Conservation (phyloP, 2,888 invertebrate species). For the Tanytarsus gracilentus region DNA sequence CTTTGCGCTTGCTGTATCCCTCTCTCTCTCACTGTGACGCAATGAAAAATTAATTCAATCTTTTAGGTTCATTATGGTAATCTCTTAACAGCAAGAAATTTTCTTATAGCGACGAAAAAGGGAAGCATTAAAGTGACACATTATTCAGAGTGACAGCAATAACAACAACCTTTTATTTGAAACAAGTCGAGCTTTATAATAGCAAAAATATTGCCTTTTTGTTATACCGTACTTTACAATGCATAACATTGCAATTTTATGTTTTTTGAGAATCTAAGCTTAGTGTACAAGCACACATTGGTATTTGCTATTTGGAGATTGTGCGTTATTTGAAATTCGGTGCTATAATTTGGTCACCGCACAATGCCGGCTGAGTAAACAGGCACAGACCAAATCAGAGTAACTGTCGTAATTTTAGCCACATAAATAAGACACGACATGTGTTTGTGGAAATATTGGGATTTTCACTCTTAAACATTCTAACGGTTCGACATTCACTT, state of each 20-base stretch:
- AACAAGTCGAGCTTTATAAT: too few relatives aligned
- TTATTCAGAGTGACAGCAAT: constrained; percentile 22
- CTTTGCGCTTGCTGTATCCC: too few relatives aligned
- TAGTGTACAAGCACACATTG: too few relatives aligned
- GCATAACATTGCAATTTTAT: too few relatives aligned
- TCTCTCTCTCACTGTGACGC: too few relatives aligned
- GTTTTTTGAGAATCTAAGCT: too few relatives aligned
- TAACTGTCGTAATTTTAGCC: constrained; percentile 21
- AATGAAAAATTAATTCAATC: background rate
- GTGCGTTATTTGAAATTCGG: too few relatives aligned
- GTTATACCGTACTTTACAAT: too few relatives aligned
- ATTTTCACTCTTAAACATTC: constrained; percentile 12
- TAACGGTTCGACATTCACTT: background rate
- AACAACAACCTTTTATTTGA: background rate
- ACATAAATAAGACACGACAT: constrained; percentile 2
- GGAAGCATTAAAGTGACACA: background rate
- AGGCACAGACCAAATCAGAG: background rate
- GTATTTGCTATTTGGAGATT: too few relatives aligned
- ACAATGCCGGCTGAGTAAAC: too few relatives aligned
- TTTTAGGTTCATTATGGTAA: constrained; percentile 9
- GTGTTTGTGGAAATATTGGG: constrained; percentile 28
- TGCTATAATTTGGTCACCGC: too few relatives aligned
- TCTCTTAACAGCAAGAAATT: background rate
- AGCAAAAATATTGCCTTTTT: too few relatives aligned
- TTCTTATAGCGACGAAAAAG: background rate